A percentile compares a stretch with the other conserved stretches of the same genome.
These are phyloP conservation scores for Hyalella azteca DNA, from an alignment of 2,888 invertebrate species.

Conservation along the genomic window DNA sequence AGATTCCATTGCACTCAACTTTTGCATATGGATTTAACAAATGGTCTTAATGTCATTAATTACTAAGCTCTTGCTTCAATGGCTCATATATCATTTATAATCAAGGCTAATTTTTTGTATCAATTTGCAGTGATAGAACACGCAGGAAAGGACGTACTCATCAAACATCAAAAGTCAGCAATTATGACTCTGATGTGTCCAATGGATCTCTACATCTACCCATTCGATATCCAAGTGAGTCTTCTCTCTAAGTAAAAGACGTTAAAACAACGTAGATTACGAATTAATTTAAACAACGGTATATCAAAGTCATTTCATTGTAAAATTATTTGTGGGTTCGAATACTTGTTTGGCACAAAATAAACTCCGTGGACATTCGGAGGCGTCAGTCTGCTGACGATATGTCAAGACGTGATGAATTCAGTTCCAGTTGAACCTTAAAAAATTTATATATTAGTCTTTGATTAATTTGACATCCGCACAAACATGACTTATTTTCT, in stretches of 20 bases:
- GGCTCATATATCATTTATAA: too few species aligned
- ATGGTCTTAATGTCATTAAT: too few species aligned
- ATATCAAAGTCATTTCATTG: not conserved
- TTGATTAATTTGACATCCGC: too few species aligned
- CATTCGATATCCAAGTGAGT: constrained; percentile 24
- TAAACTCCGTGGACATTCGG: not conserved
- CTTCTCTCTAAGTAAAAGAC: too few species aligned
- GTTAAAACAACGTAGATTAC: too few species aligned
- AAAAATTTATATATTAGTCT: too few species aligned
- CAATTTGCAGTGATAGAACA: not conserved
- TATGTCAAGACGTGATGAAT: too few species aligned
- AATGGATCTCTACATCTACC: not conserved
- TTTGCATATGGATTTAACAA: too few species aligned
- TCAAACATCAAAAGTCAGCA: not conserved
- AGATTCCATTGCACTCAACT: too few species aligned
- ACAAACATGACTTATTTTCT: too few species aligned
- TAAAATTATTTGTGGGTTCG: not conserved
- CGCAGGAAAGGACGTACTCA: not conserved
- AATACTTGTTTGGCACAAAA: not conserved
- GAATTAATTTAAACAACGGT: not conserved
- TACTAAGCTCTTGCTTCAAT: too few species aligned
- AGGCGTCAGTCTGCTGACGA: not conserved
- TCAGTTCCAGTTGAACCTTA: too few species aligned
- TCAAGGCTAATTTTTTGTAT: not conserved
- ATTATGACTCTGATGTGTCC: not conserved